phyloP scores from a whole-genome alignment of 64 coral and sea anemone species.

The Montipora cactus region DNA sequence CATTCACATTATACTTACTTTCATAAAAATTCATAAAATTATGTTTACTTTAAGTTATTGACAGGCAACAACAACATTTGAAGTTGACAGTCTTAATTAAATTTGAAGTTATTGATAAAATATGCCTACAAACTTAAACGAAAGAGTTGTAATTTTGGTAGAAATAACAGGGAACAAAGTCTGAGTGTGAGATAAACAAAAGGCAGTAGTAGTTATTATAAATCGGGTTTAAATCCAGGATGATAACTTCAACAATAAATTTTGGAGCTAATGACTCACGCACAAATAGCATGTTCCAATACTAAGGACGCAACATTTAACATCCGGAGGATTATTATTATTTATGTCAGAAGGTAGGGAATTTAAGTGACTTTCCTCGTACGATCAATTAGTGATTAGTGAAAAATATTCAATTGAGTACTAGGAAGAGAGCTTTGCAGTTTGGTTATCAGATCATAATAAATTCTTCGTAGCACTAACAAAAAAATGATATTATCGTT shows the following conservation, averaged over 20 bases:
- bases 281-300: constrained; percentile 2
- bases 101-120: constrained; percentile 9
- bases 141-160: constrained; percentile 23
- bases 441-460: background rate
- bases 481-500: background rate
- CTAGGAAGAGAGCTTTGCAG: background rate
- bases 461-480: background rate
- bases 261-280: constrained; percentile 17
- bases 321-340: constrained; percentile 4
- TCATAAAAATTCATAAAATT: too few relatives aligned
- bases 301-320: constrained; percentile 9
- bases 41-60: background rate
- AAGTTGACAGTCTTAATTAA: constrained; percentile 18
- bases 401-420: background rate
- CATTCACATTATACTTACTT: too few relatives aligned
- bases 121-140: constrained; percentile 12
- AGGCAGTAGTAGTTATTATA: constrained; percentile 10
- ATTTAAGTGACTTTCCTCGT: constrained; percentile 4
- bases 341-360: background rate
- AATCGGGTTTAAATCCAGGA: constrained; percentile 4
- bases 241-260: constrained; percentile 20
- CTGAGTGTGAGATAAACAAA: constrained; percentile 7
- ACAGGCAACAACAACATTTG: constrained; percentile 10
- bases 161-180: constrained; percentile 17
- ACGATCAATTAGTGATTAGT: constrained; percentile 4